A percentile compares a stretch with the other conserved stretches of the same genome.
phyloP scores from a whole-genome alignment of 1,140 invertebrate genomes.

The Halesus radiatus region DNA sequence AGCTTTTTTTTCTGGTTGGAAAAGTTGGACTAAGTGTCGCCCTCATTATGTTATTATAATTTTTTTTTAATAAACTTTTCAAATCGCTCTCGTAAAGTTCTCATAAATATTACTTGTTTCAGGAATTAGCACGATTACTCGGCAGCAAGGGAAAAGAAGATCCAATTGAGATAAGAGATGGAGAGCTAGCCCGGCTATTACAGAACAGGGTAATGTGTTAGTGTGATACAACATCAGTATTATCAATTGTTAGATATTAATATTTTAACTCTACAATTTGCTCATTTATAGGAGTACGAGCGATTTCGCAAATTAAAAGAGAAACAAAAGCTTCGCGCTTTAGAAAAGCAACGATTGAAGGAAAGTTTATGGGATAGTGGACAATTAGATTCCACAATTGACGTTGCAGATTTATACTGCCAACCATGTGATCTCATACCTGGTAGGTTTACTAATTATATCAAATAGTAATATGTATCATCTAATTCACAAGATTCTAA shows the following conservation, averaged over 20 bases:
- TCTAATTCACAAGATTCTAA: no score
- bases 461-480: not conserved
- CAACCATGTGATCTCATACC: conserved; percentile 17
- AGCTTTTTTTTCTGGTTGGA: no score
- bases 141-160: conserved; percentile 8
- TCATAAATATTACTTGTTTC: not conserved
- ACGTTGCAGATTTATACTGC: conserved; percentile 4
- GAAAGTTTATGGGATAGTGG: not conserved
- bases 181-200: conserved; percentile 28
- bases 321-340: conserved; percentile 16
- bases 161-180: conserved; percentile 32
- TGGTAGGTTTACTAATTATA: not conserved
- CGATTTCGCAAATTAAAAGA: conserved; percentile 21
- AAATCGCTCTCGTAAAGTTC: no score
- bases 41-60: no score
- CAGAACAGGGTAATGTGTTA: conserved; percentile 38
- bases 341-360: conserved; percentile 3
- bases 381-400: not conserved
- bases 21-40: no score
- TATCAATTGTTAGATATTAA: not conserved
- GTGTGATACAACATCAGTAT: not conserved
- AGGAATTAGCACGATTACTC: conserved; percentile 45
- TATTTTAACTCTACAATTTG: not conserved
- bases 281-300: conserved; percentile 3
- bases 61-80: no score